Evolutionary conservation across 1,140 invertebrate species (phyloP).

Genomic region (Cataglyphis hispanica): DNA sequence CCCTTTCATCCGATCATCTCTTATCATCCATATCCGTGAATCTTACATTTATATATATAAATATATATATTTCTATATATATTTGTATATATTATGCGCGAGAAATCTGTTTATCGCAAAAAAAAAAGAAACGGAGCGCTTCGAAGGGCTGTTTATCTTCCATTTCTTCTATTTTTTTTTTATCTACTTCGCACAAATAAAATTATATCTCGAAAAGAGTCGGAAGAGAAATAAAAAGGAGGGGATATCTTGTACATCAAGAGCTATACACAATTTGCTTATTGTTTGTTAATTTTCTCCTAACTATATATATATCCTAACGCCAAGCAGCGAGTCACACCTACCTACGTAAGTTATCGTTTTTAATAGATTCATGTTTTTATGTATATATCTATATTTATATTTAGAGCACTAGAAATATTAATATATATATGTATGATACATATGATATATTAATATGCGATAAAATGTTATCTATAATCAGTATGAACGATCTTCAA

Average conservation of each 20-base stretch:
- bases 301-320: constrained; percentile 77
- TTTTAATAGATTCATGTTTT: constrained; percentile 54
- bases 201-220: constrained; percentile 43
- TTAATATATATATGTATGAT: constrained; percentile 60
- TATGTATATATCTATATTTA: constrained; percentile 60
- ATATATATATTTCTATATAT: constrained; percentile 6
- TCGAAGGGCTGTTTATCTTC: constrained; percentile 1
- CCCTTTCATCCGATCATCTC: constrained; percentile 50
- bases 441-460: constrained; percentile 62
- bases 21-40: constrained; percentile 11
- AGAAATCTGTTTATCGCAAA: constrained; percentile 44
- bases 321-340: constrained; percentile 74
- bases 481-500: constrained; percentile 43
- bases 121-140: constrained; percentile 40
- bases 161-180: constrained; percentile 1
- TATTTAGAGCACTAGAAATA: constrained; percentile 61
- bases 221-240: neutral
- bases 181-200: constrained; percentile 61
- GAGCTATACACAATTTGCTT: constrained; percentile 77
- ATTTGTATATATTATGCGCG: neutral
- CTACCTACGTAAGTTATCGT: constrained; percentile 71
- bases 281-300: constrained; percentile 75
- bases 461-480: constrained; percentile 42
- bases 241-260: constrained; percentile 68
- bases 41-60: constrained; percentile 20